Conservation (phyloP, 2,888 invertebrate species). For the Imbricaverruca yamaguchii region DNA sequence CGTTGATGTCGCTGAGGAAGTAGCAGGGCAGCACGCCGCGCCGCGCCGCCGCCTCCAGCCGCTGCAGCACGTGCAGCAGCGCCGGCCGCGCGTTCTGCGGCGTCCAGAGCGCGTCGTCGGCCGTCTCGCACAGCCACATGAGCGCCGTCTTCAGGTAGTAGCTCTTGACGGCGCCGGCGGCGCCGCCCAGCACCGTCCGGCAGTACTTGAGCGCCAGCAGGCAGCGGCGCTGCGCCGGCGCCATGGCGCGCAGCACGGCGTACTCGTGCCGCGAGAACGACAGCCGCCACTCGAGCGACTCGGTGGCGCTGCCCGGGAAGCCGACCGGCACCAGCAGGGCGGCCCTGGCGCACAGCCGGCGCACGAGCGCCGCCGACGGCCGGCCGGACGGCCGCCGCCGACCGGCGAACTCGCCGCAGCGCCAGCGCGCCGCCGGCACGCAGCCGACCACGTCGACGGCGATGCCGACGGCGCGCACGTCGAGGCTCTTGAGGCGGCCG, state of each 20-base stretch:
- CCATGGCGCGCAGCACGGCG: neutral
- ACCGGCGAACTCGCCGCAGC: neutral
- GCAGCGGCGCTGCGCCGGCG: neutral
- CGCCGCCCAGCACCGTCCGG: neutral
- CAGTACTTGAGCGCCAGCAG: neutral
- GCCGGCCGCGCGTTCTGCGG: too few species aligned
- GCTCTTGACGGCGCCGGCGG: neutral
- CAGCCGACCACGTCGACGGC: neutral
- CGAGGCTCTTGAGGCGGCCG: neutral
- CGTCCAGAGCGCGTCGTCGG: neutral
- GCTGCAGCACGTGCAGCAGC: neutral
- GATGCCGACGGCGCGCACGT: neutral
- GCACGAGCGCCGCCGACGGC: neutral
- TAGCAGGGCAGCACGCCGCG: neutral
- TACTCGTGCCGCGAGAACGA: constrained; percentile 3
- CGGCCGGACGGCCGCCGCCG: neutral
- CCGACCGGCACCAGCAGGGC: neutral
- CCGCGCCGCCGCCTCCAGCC: neutral
- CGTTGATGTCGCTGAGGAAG: neutral
- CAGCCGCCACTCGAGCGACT: neutral
- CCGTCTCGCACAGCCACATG: constrained; percentile 1
- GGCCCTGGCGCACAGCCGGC: neutral
- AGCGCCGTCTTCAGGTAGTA: constrained; percentile 19
- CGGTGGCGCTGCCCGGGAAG: neutral
- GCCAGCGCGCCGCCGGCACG: neutral